Evolutionary conservation across 2,888 invertebrate species (phyloP).

Genomic region (Spilarctia lutea): DNA sequence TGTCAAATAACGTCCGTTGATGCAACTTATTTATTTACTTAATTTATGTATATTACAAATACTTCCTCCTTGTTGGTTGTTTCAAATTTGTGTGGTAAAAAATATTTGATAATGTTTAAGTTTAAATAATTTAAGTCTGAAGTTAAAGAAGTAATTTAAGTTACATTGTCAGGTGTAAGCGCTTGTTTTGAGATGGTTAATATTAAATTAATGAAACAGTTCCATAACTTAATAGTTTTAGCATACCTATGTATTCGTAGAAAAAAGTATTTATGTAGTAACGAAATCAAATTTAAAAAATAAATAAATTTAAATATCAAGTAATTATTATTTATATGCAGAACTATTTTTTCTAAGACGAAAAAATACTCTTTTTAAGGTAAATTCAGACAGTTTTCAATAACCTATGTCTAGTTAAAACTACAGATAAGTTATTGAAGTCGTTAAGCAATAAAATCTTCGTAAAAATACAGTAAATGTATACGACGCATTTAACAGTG

Average conservation of each 20-base stretch:
- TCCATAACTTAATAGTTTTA: too few relatives aligned
- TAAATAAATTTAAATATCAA: too few relatives aligned
- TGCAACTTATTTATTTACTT: background rate
- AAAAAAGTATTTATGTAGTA: too few relatives aligned
- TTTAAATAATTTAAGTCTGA: background rate
- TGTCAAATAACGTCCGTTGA: background rate
- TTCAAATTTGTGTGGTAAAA: background rate
- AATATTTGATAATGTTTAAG: background rate
- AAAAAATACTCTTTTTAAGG: too few relatives aligned
- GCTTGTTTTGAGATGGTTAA: too few relatives aligned
- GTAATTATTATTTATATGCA: too few relatives aligned
- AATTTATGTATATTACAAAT: background rate
- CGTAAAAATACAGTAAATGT: background rate
- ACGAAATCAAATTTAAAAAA: too few relatives aligned
- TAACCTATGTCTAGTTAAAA: too few relatives aligned
- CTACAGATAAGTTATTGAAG: background rate
- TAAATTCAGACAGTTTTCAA: too few relatives aligned
- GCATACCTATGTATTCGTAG: too few relatives aligned
- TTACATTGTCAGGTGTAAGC: background rate
- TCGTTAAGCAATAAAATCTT: background rate
- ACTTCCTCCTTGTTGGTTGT: background rate
- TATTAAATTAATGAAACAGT: too few relatives aligned
- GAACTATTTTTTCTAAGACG: too few relatives aligned
- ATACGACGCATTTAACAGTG: background rate
- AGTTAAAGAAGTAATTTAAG: background rate